These are phyloP conservation scores for Hemibagrus wyckioides DNA, from an alignment of 2,113 vertebrate genomes.

Conservation along the genomic window DNA sequence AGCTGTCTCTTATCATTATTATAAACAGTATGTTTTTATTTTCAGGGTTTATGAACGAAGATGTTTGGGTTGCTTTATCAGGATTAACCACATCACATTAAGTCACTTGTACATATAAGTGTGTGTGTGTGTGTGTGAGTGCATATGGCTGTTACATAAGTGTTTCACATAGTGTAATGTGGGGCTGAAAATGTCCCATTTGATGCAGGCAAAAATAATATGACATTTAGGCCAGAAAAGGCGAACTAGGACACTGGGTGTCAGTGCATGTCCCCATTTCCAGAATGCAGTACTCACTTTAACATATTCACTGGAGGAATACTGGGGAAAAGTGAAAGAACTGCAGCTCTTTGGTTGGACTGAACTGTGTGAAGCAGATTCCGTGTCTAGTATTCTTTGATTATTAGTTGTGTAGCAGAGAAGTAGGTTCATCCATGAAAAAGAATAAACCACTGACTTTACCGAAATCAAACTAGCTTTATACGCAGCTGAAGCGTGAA, in stretches of 20 bases:
- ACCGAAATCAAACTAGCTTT: background rate
- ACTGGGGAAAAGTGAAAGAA: background rate
- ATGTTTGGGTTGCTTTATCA: background rate
- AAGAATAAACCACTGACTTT: background rate
- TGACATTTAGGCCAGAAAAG: conserved; percentile 48
- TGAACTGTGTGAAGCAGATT: background rate
- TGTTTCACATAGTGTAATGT: conserved; percentile 32
- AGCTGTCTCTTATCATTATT: background rate
- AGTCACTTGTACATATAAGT: background rate
- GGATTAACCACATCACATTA: background rate
- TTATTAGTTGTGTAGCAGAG: no score
- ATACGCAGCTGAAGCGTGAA: background rate
- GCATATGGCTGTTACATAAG: conserved; percentile 31
- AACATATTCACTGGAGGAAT: background rate
- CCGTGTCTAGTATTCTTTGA: no score
- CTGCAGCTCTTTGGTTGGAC: background rate
- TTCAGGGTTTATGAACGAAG: background rate
- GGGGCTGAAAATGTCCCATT: conserved; percentile 43
- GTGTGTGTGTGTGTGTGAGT: background rate
- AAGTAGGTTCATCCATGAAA: background rate
- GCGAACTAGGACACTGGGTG: conserved; percentile 33
- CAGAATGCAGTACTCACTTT: conserved; percentile 26
- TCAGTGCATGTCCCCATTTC: conserved; percentile 31
- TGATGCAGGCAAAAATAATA: conserved; percentile 52
- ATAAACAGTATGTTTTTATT: background rate